Evolutionary conservation across 2,797 vertebrate genomes (phyloP).

Genomic region (Myotis pilosus): DNA sequence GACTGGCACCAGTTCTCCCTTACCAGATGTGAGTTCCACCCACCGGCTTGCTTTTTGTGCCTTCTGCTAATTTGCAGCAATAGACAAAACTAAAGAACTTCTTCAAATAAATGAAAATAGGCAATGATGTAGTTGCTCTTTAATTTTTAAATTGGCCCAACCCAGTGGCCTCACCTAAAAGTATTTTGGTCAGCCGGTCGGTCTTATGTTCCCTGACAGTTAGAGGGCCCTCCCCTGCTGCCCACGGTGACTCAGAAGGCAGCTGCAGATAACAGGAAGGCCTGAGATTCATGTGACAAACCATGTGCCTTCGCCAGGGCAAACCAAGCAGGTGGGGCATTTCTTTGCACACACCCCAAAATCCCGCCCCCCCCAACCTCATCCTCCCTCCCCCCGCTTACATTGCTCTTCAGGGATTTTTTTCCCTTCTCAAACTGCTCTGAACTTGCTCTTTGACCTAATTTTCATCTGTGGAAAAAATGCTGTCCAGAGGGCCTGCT

Average conservation of each 20-base stretch:
- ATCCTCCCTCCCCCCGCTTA: neutral
- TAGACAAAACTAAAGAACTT: slow-evolving; percentile 24
- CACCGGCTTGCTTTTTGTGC: neutral
- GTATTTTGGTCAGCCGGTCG: neutral
- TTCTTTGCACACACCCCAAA: no score
- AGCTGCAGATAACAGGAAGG: slow-evolving; percentile 57
- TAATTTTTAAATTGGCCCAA: neutral
- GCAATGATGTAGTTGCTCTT: neutral
- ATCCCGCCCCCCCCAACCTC: neutral
- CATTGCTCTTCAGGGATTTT: neutral
- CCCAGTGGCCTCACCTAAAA: neutral
- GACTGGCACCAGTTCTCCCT: slow-evolving; percentile 13
- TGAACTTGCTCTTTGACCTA: slow-evolving; percentile 56
- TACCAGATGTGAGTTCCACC: slow-evolving; percentile 54
- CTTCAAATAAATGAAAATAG: neutral
- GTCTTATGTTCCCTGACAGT: neutral
- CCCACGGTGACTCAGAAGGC: slow-evolving; percentile 58
- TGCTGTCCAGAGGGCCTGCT: slow-evolving; percentile 5
- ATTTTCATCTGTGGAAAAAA: slow-evolving; percentile 52
- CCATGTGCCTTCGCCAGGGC: neutral
- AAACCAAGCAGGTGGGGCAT: neutral
- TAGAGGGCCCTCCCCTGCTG: neutral
- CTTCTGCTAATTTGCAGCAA: slow-evolving; percentile 7
- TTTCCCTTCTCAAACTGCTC: neutral
- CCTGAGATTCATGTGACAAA: slow-evolving; percentile 38